Evolutionary conservation across 2,888 invertebrate genomes (phyloP).

Genomic region (Parnassius orleans): DNA sequence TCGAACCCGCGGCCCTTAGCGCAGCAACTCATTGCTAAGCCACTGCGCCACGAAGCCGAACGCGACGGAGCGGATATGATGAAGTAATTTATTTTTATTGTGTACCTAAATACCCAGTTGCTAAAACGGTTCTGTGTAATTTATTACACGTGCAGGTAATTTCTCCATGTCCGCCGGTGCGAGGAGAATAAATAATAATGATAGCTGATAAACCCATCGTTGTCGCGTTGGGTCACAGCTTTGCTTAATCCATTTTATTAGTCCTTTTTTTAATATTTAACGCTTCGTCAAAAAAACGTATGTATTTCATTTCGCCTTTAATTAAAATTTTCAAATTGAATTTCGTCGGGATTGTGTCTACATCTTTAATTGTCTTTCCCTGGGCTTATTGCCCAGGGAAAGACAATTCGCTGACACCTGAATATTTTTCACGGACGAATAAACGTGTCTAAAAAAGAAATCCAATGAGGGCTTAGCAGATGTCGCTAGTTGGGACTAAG

Average conservation of each 20-base stretch:
- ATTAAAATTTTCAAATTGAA: slow-evolving; percentile 1
- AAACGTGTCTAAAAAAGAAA: no score
- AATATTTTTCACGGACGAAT: background rate
- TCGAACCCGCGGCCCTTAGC: no score
- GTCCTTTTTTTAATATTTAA: background rate
- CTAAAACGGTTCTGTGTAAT: no score
- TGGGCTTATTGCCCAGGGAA: no score
- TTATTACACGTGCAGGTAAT: background rate
- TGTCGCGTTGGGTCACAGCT: background rate
- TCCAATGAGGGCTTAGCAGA: no score
- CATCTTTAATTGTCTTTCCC: background rate
- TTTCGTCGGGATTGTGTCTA: background rate
- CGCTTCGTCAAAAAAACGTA: background rate
- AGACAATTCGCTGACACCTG: no score
- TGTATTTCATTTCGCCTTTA: background rate
- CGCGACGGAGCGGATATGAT: no score
- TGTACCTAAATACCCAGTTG: no score
- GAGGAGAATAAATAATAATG: background rate
- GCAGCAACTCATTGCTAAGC: no score
- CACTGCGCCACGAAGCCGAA: no score
- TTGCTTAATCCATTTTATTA: background rate
- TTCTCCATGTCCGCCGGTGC: background rate
- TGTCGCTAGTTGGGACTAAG: no score
- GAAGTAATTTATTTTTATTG: no score
- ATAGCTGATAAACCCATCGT: background rate